These are phyloP conservation scores for Corella eumyota DNA, from an alignment of 23 tunicate species.

Conservation along the genomic window DNA sequence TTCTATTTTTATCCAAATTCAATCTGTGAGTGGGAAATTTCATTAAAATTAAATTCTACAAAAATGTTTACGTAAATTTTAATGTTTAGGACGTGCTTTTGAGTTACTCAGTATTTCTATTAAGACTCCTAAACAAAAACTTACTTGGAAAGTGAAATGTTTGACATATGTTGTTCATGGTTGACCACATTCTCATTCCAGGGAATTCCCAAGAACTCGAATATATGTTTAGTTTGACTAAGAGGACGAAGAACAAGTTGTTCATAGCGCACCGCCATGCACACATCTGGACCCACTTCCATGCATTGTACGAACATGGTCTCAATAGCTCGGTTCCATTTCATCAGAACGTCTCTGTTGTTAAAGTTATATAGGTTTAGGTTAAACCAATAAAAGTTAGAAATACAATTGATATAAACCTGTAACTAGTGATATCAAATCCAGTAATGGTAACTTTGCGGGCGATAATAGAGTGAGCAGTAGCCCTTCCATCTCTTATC, in stretches of 20 bases:
- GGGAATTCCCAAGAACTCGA: slow-evolving; percentile 64
- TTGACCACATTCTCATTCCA: slow-evolving; percentile 63
- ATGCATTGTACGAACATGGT: slow-evolving; percentile 65
- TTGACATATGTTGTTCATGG: slow-evolving; percentile 81
- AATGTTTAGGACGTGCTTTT: too few relatives aligned
- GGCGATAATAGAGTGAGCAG: slow-evolving; percentile 82
- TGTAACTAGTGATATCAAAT: slow-evolving; percentile 76
- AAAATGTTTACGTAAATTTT: too few relatives aligned
- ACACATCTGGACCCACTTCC: slow-evolving; percentile 48
- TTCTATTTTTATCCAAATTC: too few relatives aligned
- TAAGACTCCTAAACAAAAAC: too few relatives aligned
- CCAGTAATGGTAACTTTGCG: slow-evolving; percentile 92
- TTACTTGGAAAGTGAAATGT: slow-evolving; percentile 84
- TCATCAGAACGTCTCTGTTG: slow-evolving; percentile 69
- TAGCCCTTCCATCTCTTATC: slow-evolving; percentile 92
- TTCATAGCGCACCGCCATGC: slow-evolving; percentile 85
- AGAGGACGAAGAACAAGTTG: slow-evolving; percentile 88
- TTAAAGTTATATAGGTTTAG: neutral
- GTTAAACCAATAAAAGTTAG: neutral
- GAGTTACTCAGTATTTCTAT: too few relatives aligned
- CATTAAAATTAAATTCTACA: too few relatives aligned
- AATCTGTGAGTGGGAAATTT: too few relatives aligned
- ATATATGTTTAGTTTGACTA: slow-evolving; percentile 38
- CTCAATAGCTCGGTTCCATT: slow-evolving; percentile 87
- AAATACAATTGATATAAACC: slow-evolving; percentile 9